Evolutionary conservation across 2,888 invertebrate species (phyloP), one percentile per base, ranked within the genome.

Genomic region (Dynastes hyllus): DNA sequence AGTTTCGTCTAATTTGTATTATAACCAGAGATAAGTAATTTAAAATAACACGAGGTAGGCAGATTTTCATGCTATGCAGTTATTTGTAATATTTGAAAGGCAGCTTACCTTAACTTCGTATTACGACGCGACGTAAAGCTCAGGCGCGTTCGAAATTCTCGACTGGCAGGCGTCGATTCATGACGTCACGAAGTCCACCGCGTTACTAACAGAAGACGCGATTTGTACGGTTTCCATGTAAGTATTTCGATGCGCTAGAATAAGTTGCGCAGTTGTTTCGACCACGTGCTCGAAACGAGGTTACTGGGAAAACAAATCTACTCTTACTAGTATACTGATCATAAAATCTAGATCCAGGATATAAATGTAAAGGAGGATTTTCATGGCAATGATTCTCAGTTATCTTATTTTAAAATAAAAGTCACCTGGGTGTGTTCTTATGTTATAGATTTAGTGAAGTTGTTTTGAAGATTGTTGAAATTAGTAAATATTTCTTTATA

Each of bases 101-200:
- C 1, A 22, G 61, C 73, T 75, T 75, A 75, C 73, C 73, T 75
- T 75, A 75, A 73, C 13, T 45, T 27, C 45, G 22, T 61, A 45
- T 45, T 73, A 37, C 32, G 32, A 37, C 32, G 27, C 73, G 58
- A 71, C 29, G 45, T 40, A 22, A 61, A 75, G 27, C 27, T 75
- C 73, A 75, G 61, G n/a, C 55, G 73, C 71, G 66, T 51, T 78
- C 66, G 71, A 22, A n/a, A 13, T 27, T 53, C 40, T 73, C 27
- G 53, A 27, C 71, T 70, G 32, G n/a, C 32, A 70, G 37, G 55
- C 40, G 53, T 71, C 65, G 73, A 37, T 13, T 45, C 78, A 78
- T 78, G 80, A 81, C 80, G 80, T 80, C 79, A 79, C 78, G 79
- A 71, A 51, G 65, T 73, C 50, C 79, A 77, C 69, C 69, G 77